phyloP scores from a whole-genome alignment of 2,113 vertebrate species.

The Canis aureus region DNA sequence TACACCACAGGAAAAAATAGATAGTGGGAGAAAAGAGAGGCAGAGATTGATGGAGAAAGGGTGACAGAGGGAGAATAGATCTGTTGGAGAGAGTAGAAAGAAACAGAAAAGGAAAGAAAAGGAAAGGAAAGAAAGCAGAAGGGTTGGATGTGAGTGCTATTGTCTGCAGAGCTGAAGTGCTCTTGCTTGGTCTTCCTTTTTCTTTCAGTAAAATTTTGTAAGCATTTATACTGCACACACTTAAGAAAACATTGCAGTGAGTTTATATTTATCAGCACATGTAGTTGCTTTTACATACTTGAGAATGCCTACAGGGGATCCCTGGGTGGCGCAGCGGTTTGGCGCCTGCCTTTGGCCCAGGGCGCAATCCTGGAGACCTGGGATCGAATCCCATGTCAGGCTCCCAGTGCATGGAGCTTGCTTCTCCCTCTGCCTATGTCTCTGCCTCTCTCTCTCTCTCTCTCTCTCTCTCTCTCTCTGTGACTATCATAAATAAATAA shows the following conservation, averaged over 20 bases:
- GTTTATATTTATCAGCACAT: background rate
- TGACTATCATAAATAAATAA: no score
- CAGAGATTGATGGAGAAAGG: background rate
- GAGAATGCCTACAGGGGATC: background rate
- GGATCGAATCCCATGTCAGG: no score
- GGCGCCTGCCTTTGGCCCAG: no score
- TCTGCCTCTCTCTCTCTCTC: no score
- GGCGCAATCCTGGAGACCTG: no score
- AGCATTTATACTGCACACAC: background rate
- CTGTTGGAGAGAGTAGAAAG: background rate
- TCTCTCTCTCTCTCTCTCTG: no score
- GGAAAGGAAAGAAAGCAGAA: background rate
- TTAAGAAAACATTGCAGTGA: background rate
- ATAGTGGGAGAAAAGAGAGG: background rate
- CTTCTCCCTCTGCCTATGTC: no score
- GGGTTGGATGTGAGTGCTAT: background rate
- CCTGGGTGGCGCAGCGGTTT: no score
- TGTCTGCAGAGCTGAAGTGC: background rate
- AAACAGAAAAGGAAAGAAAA: background rate
- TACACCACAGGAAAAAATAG: background rate
- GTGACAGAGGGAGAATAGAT: background rate
- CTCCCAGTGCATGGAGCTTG: no score
- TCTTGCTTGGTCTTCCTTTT: slow-evolving; percentile 5
- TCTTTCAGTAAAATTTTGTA: background rate
- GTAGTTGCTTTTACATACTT: background rate